phyloP scores from a whole-genome alignment of 2,113 vertebrate genomes.

The Chloropsis hardwickii region DNA sequence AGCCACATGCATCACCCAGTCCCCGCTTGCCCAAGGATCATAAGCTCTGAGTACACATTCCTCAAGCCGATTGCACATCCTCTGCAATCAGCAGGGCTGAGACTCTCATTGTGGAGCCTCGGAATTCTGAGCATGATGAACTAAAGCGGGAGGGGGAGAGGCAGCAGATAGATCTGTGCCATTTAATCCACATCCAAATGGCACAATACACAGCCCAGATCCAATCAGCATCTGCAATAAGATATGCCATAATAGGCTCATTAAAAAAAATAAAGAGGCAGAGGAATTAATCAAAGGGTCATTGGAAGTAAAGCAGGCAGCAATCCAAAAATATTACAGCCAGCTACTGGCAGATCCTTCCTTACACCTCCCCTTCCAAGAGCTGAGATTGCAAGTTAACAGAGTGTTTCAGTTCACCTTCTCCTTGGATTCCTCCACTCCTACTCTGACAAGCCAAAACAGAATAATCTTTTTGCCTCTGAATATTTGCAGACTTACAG shows the following conservation, averaged over 20 bases:
- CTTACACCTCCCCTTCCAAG: neutral
- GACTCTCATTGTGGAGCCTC: constrained; percentile 62
- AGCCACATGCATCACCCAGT: constrained; percentile 77
- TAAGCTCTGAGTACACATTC: constrained; percentile 79
- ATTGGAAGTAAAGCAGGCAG: constrained; percentile 36
- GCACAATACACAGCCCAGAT: constrained; percentile 63
- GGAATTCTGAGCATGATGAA: constrained; percentile 70
- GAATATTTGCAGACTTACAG: constrained; percentile 5
- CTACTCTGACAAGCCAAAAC: rapidly evolving
- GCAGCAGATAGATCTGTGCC: constrained; percentile 69
- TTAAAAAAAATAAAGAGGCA: constrained; percentile 66
- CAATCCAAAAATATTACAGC: constrained; percentile 46
- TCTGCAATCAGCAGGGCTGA: constrained; percentile 70
- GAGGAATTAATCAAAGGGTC: constrained; percentile 58
- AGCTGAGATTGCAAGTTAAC: constrained; percentile 7
- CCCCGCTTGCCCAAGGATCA: constrained; percentile 69
- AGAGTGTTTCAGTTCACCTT: neutral
- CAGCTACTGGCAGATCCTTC: neutral
- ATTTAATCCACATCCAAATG: constrained; percentile 73
- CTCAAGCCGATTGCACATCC: constrained; percentile 75
- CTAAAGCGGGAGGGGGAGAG: constrained; percentile 51
- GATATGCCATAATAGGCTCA: constrained; percentile 58
- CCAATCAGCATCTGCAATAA: constrained; percentile 63
- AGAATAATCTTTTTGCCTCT: constrained; percentile 2
- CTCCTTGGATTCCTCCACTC: neutral